Evolutionary conservation across 2,113 vertebrate species (phyloP).

Genomic region (Diadophis punctatus): DNA sequence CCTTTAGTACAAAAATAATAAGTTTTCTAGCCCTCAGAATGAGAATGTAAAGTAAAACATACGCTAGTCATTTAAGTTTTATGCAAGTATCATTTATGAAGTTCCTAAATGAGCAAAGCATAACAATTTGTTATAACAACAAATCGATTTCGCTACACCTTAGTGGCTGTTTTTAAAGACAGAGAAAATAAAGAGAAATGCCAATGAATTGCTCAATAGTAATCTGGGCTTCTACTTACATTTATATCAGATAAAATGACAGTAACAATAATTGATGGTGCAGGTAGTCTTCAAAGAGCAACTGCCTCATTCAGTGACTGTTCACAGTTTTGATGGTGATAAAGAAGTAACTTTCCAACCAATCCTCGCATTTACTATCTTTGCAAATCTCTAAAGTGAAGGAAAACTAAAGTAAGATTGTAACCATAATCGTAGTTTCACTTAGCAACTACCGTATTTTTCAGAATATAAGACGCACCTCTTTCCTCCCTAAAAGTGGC

Average conservation of each 20-base stretch:
- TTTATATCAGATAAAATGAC: neutral
- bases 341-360: neutral
- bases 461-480: too few species aligned
- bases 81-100: constrained; percentile 34
- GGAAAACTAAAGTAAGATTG: neutral
- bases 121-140: neutral
- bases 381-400: neutral
- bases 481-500: too few species aligned
- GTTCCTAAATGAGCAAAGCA: neutral
- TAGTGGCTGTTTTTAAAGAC: neutral
- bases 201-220: neutral
- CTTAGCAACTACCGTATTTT: neutral
- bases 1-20: neutral
- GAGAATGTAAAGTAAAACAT: constrained; percentile 44
- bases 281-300: neutral
- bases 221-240: neutral
- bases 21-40: neutral
- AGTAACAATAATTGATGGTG: neutral
- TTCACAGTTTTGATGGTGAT: neutral
- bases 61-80: constrained; percentile 47
- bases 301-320: neutral
- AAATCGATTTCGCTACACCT: neutral
- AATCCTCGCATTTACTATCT: neutral
- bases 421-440: neutral
- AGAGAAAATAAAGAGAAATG: neutral